Conservation (phyloP, 2,888 invertebrate species). For the Thera obeliscata region DNA sequence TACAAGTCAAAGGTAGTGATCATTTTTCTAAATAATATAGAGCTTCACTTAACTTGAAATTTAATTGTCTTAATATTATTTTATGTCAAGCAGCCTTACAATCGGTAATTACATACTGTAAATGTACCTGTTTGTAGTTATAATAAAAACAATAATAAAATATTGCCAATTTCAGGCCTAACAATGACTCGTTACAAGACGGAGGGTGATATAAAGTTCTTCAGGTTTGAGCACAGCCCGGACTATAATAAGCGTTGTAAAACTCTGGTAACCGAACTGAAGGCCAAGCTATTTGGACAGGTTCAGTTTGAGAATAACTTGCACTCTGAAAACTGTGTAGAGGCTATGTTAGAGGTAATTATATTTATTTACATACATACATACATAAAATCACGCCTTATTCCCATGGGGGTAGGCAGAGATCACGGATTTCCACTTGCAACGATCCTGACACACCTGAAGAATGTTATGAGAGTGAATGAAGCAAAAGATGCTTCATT, state of each 20-base stretch:
- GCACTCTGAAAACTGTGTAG: conserved; percentile 41
- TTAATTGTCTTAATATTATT: too few relatives aligned
- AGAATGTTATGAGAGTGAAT: too few relatives aligned
- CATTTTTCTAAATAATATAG: not conserved
- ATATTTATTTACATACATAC: too few relatives aligned
- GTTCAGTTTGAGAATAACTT: not conserved
- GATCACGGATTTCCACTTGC: too few relatives aligned
- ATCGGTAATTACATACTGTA: too few relatives aligned
- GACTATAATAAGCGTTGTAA: conserved; percentile 22
- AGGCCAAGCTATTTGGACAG: not conserved
- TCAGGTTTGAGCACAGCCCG: conserved; percentile 24
- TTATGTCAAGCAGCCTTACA: too few relatives aligned
- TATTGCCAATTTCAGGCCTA: conserved; percentile 26
- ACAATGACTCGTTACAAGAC: conserved; percentile 22
- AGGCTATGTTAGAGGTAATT: conserved; percentile 58
- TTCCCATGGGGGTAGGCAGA: too few relatives aligned
- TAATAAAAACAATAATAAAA: not conserved
- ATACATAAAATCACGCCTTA: too few relatives aligned
- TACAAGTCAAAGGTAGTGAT: conserved; percentile 23
- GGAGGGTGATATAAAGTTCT: conserved; percentile 25
- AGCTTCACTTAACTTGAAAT: too few relatives aligned
- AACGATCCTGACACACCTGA: too few relatives aligned
- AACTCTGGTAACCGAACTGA: not conserved
- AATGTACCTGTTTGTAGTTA: too few relatives aligned
- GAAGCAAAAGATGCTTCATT: too few relatives aligned